phyloP scores from a whole-genome alignment of 2,888 invertebrate species.

The Cistogaster globosa region DNA sequence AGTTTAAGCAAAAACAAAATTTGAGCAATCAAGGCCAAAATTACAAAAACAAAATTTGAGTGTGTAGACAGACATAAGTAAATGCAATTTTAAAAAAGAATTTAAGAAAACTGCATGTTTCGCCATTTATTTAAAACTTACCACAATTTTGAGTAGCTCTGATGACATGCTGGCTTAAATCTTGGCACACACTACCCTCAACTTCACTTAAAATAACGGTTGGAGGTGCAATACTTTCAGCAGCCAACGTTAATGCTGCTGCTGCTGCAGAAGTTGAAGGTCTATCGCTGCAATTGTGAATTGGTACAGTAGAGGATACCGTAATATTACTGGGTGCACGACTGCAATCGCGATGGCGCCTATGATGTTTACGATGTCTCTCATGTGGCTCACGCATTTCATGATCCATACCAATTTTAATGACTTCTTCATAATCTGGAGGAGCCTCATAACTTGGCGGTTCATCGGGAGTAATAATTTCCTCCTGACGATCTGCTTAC shows the following conservation, averaged over 20 bases:
- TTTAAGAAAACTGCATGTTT: no score
- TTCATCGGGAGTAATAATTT: constrained; percentile 82
- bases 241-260: constrained; percentile 67
- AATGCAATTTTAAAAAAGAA: no score
- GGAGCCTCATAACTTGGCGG: constrained; percentile 89
- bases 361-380: constrained; percentile 75
- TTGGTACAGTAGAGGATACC: constrained; percentile 73
- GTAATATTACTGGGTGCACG: constrained; percentile 76
- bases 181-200: constrained; percentile 52
- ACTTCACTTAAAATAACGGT: constrained; percentile 23
- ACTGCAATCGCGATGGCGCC: constrained; percentile 75
- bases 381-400: constrained; percentile 80
- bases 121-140: constrained; percentile 70
- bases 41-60: no score
- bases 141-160: constrained; percentile 81
- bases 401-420: constrained; percentile 84
- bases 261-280: constrained; percentile 81
- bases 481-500: constrained; percentile 83
- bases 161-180: constrained; percentile 77
- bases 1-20: no score
- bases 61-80: no score
- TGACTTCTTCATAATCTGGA: constrained; percentile 88
- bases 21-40: no score
- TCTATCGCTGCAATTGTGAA: constrained; percentile 74
- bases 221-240: constrained; percentile 32